Evolutionary conservation across 1,140 invertebrate genomes (phyloP), one percentile per base, ranked within the genome.

Genomic region (Paracyclopina nana): DNA sequence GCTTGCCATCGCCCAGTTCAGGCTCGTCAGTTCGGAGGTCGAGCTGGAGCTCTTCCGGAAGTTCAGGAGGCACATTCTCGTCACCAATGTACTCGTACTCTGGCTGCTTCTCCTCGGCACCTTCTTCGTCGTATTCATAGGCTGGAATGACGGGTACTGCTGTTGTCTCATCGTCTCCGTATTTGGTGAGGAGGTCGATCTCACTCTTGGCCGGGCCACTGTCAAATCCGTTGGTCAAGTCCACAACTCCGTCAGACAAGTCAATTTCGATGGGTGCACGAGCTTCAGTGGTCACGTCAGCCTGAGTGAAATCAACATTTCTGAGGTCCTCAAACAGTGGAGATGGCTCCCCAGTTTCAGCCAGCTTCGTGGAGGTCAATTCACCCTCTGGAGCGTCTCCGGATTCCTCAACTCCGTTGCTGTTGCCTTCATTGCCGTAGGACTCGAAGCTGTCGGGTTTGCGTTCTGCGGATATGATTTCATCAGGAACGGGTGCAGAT

Each of bases 241-340:
- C 34, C 4, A 38, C 34, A 16, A 16, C 34, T 5, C 34, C 34
- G 8, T 38, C 20, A 8, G n/a, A 16, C 34, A 38, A 20, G 20
- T 38, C 34, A 38, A 38, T 38, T n/a, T 16, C 34, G 9, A 38
- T 38, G 34, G 34, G 34, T 38, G 34, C n/a, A 16, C 34, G 14
- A 5, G 14, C 34, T 38, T n/a, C 14, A 3, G 20, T 38, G 34
- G 34, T 38, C 34, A 2, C 20, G 3, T n/a, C 14, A 38, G 14
- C 34, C 20, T n/a, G 20, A 38, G 20, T n/a, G 34, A 16, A n/a
- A 38, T 16, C 34, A 38, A 9, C 20, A 20, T 38, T 20, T 38
- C 34, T 38, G 14, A 38, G 34, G 34, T 38, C 20, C n/a, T 38
- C 34, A 38, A 38, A 38, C 2, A 38, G 34, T 38, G 34, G 34